Evolutionary conservation across 2,888 invertebrate genomes (phyloP).

Genomic region (Clusia tigrina): DNA sequence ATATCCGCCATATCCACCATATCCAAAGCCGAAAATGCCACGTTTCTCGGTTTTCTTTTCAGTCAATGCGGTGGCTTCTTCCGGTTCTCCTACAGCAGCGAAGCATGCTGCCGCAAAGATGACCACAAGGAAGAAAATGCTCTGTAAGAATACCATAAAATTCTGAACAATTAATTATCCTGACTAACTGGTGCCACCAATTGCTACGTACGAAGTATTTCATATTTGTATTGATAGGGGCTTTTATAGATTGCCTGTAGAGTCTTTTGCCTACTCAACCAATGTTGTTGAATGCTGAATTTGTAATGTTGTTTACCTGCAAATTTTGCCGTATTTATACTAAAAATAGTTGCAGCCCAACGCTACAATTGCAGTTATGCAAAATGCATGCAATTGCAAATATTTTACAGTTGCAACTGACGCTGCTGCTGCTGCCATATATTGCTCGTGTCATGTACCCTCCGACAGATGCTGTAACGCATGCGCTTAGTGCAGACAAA

Average conservation of each 20-base stretch:
- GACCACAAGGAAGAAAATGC: slow-evolving; percentile 4
- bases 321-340: not conserved
- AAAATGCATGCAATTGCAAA: not conserved
- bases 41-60: slow-evolving; percentile 51
- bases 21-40: slow-evolving; percentile 49
- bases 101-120: slow-evolving; percentile 4
- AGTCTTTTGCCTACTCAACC: too few species aligned
- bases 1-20: slow-evolving; percentile 41
- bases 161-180: not conserved
- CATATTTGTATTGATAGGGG: not conserved
- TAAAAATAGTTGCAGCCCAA: not conserved
- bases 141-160: not conserved
- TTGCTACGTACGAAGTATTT: not conserved
- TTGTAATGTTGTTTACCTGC: not conserved
- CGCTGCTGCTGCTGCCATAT: too few species aligned
- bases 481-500: too few species aligned
- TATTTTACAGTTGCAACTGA: not conserved
- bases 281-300: not conserved
- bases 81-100: slow-evolving; percentile 6
- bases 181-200: not conserved
- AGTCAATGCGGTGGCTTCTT: slow-evolving; percentile 21
- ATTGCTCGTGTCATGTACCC: too few species aligned
- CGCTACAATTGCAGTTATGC: not conserved
- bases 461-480: too few species aligned
- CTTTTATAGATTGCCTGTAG: not conserved